These are phyloP conservation scores for Ganaspis brasiliensis DNA, from an alignment of 2,888 invertebrate species.

Conservation along the genomic window DNA sequence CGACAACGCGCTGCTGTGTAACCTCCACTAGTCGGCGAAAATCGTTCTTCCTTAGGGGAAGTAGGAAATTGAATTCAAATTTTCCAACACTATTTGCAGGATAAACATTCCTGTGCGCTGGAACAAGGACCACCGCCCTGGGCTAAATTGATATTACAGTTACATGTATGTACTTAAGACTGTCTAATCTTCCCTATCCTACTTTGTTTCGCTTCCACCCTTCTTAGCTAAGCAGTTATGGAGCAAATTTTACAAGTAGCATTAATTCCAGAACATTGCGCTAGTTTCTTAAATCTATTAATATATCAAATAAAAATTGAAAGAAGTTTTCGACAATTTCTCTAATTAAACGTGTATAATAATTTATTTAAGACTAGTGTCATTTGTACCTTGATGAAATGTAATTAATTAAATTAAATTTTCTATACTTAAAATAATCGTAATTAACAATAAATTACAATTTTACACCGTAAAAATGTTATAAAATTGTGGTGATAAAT, in stretches of 20 bases:
- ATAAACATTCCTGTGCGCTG: slow-evolving; percentile 70
- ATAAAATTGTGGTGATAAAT: no score
- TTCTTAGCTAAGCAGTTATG: slow-evolving; percentile 37
- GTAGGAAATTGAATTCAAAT: slow-evolving; percentile 73
- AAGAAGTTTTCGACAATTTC: no score
- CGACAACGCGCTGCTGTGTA: slow-evolving; percentile 47
- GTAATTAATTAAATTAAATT: no score
- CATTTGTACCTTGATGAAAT: no score
- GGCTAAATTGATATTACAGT: slow-evolving; percentile 56
- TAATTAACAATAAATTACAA: no score
- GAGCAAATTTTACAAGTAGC: slow-evolving; percentile 4
- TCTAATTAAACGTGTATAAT: no score
- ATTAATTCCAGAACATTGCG: not conserved
- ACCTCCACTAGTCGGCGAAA: slow-evolving; percentile 51
- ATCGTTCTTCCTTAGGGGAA: slow-evolving; percentile 52
- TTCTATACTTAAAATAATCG: no score
- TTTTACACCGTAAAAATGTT: no score
- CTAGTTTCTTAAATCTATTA: slow-evolving; percentile 55
- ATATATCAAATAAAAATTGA: no score
- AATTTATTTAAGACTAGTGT: no score
- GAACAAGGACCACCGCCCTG: slow-evolving; percentile 57
- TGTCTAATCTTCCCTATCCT: slow-evolving; percentile 24
- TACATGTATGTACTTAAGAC: slow-evolving; percentile 38
- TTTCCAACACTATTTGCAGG: slow-evolving; percentile 71
- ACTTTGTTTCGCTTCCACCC: slow-evolving; percentile 28